phyloP scores from a whole-genome alignment of 2,888 invertebrate species.

The Leistus spinibarbis region DNA sequence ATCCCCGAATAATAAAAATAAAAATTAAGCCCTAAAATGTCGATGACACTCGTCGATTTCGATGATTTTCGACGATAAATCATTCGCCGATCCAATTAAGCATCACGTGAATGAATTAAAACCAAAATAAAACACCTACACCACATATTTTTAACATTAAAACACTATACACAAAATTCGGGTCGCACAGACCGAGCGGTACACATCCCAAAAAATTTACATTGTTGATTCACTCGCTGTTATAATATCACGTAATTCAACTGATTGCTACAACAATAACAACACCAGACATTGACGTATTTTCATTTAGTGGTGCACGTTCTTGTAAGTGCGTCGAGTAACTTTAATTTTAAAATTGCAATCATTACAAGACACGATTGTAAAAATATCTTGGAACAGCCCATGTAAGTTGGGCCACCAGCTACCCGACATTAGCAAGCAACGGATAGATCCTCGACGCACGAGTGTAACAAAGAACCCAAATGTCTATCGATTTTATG shows the following conservation, averaged over 20 bases:
- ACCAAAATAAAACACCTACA: conserved; percentile 20
- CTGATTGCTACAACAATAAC: neutral
- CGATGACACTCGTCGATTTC: neutral
- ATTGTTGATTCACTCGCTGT: conserved; percentile 18
- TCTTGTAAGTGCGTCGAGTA: conserved; percentile 31
- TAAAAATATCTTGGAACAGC: conserved; percentile 56
- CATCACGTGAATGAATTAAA: conserved; percentile 6
- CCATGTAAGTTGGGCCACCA: conserved; percentile 52
- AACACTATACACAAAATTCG: conserved; percentile 26
- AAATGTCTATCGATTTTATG: conserved; percentile 54
- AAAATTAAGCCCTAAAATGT: neutral
- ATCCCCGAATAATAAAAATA: neutral
- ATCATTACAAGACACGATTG: conserved; percentile 48
- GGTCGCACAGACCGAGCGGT: conserved; percentile 4
- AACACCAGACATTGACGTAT: conserved; percentile 20
- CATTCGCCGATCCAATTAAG: neutral
- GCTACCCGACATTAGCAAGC: conserved; percentile 49
- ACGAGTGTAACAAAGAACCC: neutral
- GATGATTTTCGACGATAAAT: neutral
- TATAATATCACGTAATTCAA: conserved; percentile 21
- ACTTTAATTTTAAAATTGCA: conserved; percentile 54
- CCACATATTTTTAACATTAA: conserved; percentile 25
- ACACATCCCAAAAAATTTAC: conserved; percentile 15
- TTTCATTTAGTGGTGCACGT: conserved; percentile 40
- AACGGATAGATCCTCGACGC: conserved; percentile 44